Conservation (phyloP, 1,140 invertebrate genomes). For the Pachypeltis micranthus region DNA sequence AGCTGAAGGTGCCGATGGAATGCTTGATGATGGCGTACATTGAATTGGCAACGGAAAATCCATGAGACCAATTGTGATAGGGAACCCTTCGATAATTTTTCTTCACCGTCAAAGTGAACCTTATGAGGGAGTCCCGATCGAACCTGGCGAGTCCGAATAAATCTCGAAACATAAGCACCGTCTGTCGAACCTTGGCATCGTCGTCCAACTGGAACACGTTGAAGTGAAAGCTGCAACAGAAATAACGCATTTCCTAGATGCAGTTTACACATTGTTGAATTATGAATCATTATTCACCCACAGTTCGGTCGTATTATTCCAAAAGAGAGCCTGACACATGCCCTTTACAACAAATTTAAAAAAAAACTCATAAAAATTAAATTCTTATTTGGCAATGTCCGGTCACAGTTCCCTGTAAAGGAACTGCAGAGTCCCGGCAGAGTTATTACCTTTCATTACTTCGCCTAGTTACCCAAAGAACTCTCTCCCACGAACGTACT, state of each 20-base stretch:
- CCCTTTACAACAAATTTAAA: neutral
- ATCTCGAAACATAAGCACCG: constrained; percentile 68
- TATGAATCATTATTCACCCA: neutral
- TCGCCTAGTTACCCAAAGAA: too few relatives aligned
- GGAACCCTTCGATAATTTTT: constrained; percentile 73
- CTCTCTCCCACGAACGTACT: too few relatives aligned
- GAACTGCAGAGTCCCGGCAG: too few relatives aligned
- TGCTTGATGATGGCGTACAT: constrained; percentile 66
- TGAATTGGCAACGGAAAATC: constrained; percentile 70
- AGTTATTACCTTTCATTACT: too few relatives aligned
- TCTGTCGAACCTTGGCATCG: constrained; percentile 52
- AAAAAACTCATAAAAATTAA: too few relatives aligned
- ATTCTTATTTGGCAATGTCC: too few relatives aligned
- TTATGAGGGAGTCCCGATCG: constrained; percentile 46
- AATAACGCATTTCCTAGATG: neutral
- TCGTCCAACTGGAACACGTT: constrained; percentile 55
- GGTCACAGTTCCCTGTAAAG: too few relatives aligned
- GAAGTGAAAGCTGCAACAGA: constrained; percentile 50
- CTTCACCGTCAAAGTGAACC: constrained; percentile 62
- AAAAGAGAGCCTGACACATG: neutral
- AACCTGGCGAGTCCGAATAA: constrained; percentile 51
- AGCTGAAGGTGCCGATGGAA: constrained; percentile 41
- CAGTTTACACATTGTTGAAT: neutral
- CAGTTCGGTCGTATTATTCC: too few relatives aligned
- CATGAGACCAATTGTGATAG: constrained; percentile 79